These are phyloP conservation scores for Crambe crambe DNA, from an alignment of 37 sponge, comb jelly and placozoan genomes.

Conservation along the genomic window DNA sequence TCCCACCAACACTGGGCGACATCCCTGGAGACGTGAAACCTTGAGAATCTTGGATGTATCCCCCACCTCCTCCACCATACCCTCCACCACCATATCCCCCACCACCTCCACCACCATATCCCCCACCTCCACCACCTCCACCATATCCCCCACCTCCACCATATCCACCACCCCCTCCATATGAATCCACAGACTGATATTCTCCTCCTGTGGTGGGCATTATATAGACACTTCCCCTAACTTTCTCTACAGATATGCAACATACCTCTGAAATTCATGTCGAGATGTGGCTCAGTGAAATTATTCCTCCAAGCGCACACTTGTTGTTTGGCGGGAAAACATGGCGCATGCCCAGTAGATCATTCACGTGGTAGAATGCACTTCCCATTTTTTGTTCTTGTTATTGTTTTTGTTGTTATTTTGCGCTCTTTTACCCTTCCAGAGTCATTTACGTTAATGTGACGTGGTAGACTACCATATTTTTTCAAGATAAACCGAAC, in stretches of 20 bases:
- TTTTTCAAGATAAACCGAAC: too few species aligned
- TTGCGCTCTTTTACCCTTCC: too few species aligned
- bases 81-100: slow-evolving; percentile 26
- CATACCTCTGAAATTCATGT: slow-evolving; percentile 36
- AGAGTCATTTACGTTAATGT: too few species aligned
- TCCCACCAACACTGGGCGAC: slow-evolving; percentile 17
- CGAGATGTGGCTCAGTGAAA: not conserved
- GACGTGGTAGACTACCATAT: too few species aligned
- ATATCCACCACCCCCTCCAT: slow-evolving; percentile 22
- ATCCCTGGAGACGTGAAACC: slow-evolving; percentile 50
- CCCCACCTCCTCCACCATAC: slow-evolving; percentile 19
- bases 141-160: slow-evolving; percentile 15
- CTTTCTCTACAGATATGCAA: not conserved
- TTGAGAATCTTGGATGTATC: slow-evolving; percentile 44
- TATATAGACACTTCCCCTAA: not conserved
- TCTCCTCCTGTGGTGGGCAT: slow-evolving; percentile 34
- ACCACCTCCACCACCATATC: slow-evolving; percentile 20
- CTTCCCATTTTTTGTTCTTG: too few species aligned
- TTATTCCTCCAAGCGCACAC: not conserved
- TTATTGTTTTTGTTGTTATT: too few species aligned
- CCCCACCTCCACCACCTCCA: slow-evolving; percentile 6
- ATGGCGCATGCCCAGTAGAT: not conserved
- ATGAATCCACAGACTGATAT: slow-evolving; percentile 41
- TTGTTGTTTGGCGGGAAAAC: not conserved
- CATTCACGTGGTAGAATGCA: not conserved